Evolutionary conservation across 1,140 invertebrate genomes (phyloP), one percentile per base, ranked within the genome.

Genomic region (Hermatobates lingyangjiaoensis): DNA sequence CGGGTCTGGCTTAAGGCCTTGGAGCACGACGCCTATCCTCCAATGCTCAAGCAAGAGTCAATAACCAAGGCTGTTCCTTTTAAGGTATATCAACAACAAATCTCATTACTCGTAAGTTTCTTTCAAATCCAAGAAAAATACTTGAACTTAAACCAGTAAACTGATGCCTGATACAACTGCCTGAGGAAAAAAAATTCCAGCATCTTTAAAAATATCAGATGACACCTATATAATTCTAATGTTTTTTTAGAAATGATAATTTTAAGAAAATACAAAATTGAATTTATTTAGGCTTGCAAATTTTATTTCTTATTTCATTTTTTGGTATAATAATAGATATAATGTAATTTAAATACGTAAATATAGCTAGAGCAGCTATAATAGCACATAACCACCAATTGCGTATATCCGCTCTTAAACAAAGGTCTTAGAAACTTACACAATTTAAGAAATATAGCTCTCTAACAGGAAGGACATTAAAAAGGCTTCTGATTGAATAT

Each of bases 21-120:
- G 59, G 64, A 50, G 50, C 59, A 27, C 63, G 63, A 60, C 56
- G 61, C 70, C 56, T 75, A 70, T 57, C 74, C 73, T 4, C 72
- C 72, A 2, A 60, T 79, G 57, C 62, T 72, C 30, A 61, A 66
- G 28, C 60, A 67, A 24, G 62, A 66, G 51, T 73, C 73, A 2
- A 74, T 71, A 70, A 77, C 74, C 0, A 70, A 68, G 58, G 69
- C 71, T 7, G 69, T 74, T 0, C 72, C 74, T 0, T 72, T 71
- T 51, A 68, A 72, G 54, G 62, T 63, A 23, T 47, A n/a, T 26
- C 38, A 27, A 25, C 14, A 2, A n/a, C 7, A 34, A 34, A 10
- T 10, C 21, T 12, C 42, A 10, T 44, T 44, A 44, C 21, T 15
- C 18, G 5, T 12, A 18, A 44, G 14, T 44, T 4, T 44, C 21